A percentile compares a stretch with the other conserved stretches of the same genome.
Evolutionary conservation across 30 jellyfish, hydroid and myxozoan genomes (phyloP).

Genomic region (Chironex yamaguchii): DNA sequence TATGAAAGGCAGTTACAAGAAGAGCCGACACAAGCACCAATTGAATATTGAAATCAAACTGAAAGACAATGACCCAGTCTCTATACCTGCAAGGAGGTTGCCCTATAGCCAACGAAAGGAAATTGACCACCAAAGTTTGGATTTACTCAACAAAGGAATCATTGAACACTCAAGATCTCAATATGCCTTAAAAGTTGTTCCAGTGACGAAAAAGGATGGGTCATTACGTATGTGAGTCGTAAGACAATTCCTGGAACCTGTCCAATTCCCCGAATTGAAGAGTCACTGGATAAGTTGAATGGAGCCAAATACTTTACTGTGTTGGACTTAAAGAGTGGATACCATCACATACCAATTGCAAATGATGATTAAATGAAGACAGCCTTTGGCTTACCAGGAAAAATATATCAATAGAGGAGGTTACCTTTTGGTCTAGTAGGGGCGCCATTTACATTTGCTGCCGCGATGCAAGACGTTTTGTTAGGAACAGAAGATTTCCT

Average conservation of each 20-base stretch:
- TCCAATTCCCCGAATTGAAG: not conserved
- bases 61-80: not conserved
- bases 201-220: not conserved
- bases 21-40: not conserved
- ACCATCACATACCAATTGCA: not conserved
- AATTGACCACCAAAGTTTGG: not conserved
- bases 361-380: not conserved
- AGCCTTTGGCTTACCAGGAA: not conserved
- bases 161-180: not conserved
- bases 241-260: too few relatives aligned
- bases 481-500: not conserved
- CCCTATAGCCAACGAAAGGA: not conserved
- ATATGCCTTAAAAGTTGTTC: not conserved
- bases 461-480: not conserved
- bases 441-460: not conserved
- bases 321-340: not conserved
- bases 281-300: not conserved
- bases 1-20: not conserved
- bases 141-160: not conserved
- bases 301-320: not conserved
- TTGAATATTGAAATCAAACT: not conserved
- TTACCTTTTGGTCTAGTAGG: not conserved
- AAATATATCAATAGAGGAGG: not conserved
- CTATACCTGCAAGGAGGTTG: not conserved
- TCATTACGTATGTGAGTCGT: not conserved